Conservation (phyloP, 1,140 invertebrate genomes). For the Pygmarrhopalites habei region DNA sequence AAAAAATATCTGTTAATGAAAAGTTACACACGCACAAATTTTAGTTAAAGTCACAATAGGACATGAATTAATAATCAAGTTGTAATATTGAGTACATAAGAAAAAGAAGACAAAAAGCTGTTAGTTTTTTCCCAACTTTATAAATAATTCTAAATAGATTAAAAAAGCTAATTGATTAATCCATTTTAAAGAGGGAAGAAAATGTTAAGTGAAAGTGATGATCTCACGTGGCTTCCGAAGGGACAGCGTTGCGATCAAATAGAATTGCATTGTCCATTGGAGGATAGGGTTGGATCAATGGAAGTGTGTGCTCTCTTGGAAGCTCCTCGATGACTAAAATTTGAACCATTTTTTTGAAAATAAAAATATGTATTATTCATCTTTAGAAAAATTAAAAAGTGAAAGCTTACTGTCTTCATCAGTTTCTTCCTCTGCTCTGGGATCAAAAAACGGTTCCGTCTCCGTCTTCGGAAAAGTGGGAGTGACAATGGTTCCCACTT, state of each 20-base stretch:
- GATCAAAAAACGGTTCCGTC: no score
- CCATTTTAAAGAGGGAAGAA: not conserved
- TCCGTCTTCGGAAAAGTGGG: no score
- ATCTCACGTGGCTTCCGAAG: slow-evolving; percentile 67
- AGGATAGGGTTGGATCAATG: slow-evolving; percentile 61
- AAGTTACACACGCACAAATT: no score
- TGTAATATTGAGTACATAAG: no score
- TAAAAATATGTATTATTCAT: not conserved
- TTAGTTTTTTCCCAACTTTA: no score
- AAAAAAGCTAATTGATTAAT: not conserved
- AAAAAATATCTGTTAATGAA: no score
- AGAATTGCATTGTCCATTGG: slow-evolving; percentile 41
- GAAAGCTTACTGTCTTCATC: slow-evolving; percentile 3
- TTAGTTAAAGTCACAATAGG: no score
- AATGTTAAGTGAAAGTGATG: no score
- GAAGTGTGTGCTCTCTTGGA: slow-evolving; percentile 51
- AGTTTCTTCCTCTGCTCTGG: not conserved
- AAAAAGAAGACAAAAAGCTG: no score
- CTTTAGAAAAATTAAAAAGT: not conserved
- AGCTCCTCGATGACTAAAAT: slow-evolving; percentile 29
- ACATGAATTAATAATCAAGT: no score
- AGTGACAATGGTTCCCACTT: not conserved
- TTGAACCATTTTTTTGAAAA: no score
- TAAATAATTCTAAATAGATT: not conserved
- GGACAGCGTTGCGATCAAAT: slow-evolving; percentile 56